phyloP scores from a whole-genome alignment of 2,888 invertebrate species.

The Tachina lurida region DNA sequence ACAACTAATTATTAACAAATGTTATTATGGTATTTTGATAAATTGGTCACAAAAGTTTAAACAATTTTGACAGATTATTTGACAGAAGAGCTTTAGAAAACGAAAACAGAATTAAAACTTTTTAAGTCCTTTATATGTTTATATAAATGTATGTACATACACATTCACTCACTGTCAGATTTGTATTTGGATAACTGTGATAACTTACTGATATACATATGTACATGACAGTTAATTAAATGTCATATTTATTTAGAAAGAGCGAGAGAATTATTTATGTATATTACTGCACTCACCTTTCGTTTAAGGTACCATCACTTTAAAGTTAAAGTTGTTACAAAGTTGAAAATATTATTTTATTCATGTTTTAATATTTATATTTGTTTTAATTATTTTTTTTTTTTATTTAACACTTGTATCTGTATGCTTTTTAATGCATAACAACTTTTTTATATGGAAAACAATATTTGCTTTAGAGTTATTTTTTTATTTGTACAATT shows the following conservation, averaged over 20 bases:
- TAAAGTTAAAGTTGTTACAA: neutral
- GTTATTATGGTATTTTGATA: too few species aligned
- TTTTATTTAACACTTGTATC: conserved; percentile 29
- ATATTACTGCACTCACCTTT: conserved; percentile 23
- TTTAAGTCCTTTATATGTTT: neutral
- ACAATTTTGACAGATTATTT: too few species aligned
- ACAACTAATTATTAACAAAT: too few species aligned
- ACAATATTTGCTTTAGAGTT: conserved; percentile 25
- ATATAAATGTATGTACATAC: neutral
- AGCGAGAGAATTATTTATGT: neutral
- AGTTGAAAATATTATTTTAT: conserved; percentile 1
- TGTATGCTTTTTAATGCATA: neutral
- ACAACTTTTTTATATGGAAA: neutral
- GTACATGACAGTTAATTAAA: neutral
- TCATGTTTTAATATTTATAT: conserved; percentile 1
- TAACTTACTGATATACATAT: neutral
- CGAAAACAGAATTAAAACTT: too few species aligned
- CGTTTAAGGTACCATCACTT: too few species aligned
- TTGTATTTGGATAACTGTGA: neutral
- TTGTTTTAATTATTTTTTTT: conserved; percentile 19
- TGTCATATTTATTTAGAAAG: neutral
- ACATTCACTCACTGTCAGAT: neutral
- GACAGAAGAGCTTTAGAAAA: too few species aligned
- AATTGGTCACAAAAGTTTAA: too few species aligned
- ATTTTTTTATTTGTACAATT: conserved; percentile 4